Percentiles rank a stretch among this genome's conserved stretches.
phyloP scores from a whole-genome alignment of 2,888 invertebrate species.

The Coleophora flavipennella region DNA sequence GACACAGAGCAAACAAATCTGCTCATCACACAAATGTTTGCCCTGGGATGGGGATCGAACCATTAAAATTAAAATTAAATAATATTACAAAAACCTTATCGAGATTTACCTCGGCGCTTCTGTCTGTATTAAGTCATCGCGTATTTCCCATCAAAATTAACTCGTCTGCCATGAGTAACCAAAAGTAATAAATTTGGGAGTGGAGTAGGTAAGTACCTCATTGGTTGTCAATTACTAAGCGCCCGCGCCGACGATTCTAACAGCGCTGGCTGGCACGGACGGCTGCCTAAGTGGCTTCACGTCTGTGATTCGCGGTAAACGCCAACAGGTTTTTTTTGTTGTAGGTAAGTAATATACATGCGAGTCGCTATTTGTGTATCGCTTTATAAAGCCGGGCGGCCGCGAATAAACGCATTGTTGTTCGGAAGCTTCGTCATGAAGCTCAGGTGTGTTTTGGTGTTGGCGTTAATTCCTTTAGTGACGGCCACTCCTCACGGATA shows the following conservation, averaged over 20 bases:
- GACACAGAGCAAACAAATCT: too few species aligned
- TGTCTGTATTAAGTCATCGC: constrained; percentile 14
- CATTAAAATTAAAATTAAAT: too few species aligned
- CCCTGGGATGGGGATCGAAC: too few species aligned
- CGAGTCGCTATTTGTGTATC: constrained; percentile 55
- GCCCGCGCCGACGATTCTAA: constrained; percentile 26
- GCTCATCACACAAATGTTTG: too few species aligned
- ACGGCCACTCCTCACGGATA: constrained; percentile 51
- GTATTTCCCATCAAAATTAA: constrained; percentile 26
- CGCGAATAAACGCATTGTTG: constrained; percentile 48
- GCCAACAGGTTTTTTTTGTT: constrained; percentile 63
- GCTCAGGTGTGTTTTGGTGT: constrained; percentile 47
- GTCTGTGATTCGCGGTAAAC: constrained; percentile 52
- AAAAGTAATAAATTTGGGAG: constrained; percentile 35
- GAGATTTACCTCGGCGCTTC: background rate
- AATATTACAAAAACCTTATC: background rate
- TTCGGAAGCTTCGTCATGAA: constrained; percentile 60
- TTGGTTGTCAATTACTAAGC: constrained; percentile 27
- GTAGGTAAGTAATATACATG: constrained; percentile 29
- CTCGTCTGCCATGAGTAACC: constrained; percentile 16
- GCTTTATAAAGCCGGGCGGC: constrained; percentile 61
- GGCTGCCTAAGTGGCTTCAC: constrained; percentile 44
- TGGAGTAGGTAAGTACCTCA: constrained; percentile 14
- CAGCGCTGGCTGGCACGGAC: constrained; percentile 44
- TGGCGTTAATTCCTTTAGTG: constrained; percentile 39